Percentiles rank a stretch among this genome's conserved stretches.
Evolutionary conservation across 2,113 vertebrate genomes (phyloP).

Genomic region (Tragelaphus scriptus): DNA sequence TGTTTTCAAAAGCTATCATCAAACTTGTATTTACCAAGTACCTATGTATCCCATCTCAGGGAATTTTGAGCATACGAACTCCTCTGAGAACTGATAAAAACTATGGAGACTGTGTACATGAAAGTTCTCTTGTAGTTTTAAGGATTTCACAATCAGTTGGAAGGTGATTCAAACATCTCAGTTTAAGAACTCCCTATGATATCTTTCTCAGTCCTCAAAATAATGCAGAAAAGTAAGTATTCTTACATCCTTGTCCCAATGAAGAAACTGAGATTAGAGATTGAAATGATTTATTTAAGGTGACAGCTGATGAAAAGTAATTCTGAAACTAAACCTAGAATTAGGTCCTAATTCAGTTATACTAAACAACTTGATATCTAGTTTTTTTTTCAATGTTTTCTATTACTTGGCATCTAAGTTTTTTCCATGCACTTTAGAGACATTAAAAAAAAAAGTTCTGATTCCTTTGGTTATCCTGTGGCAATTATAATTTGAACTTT

Average conservation of each 20-base stretch:
- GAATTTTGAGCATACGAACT: neutral
- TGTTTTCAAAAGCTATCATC: neutral
- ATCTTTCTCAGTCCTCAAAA: neutral
- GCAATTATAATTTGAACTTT: conserved; percentile 58
- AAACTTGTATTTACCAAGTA: neutral
- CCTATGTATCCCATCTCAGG: neutral
- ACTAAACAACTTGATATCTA: neutral
- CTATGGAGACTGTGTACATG: neutral
- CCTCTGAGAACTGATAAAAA: neutral
- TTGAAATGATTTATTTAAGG: neutral
- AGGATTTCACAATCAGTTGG: neutral
- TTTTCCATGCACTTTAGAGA: neutral
- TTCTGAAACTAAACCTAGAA: neutral
- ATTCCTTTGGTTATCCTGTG: neutral
- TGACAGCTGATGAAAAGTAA: neutral
- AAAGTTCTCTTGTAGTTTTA: neutral
- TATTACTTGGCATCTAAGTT: neutral
- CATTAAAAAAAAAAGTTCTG: neutral
- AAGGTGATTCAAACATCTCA: neutral
- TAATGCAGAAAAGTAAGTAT: neutral
- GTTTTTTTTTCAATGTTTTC: neutral
- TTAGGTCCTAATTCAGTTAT: neutral
- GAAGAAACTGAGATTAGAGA: neutral
- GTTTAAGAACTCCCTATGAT: neutral
- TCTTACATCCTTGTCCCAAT: neutral